Evolutionary conservation across 2,888 invertebrate species (phyloP), one percentile per base, ranked within the genome.

Genomic region (Piscicola geometra): DNA sequence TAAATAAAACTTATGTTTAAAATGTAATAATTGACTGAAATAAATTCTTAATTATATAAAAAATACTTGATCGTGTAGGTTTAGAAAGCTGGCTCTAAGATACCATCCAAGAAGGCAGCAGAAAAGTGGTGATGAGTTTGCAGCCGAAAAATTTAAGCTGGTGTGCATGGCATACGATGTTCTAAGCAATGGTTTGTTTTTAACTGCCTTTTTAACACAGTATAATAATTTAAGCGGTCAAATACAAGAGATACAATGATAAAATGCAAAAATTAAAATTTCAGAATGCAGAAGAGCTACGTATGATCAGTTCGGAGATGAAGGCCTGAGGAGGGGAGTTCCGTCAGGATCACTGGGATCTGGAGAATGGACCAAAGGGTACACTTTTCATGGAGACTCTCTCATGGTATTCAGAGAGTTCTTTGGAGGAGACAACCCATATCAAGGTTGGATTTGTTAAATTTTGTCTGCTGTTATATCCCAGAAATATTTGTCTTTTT

Each of bases 291-390:
- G 84, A 77, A 80, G 85, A 76, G 90, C 92, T 21, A 89, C 93
- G 25, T 95, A 91, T 86, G 93, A 94, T 85, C 92, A 92, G 82
- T 94, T 91, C 85, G 94, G 94, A 0, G 93, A 93, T 85, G 91
- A 91, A 81, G 93, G 93, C 0, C 87, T 94, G 67, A 93, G 93
- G 84, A 89, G 88, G 81, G 93, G 93, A 0, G 89, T 93, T 0
- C 90, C 91, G 2, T 89, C 90, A 1, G 90, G 84, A 9, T 82
- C 81, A 78, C 52, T 70, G 50, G 69, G 64, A 18, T 79, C 83
- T 66, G 85, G 83, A 5, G 84, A 84, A 18, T 86, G 85, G 85
- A 84, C 84, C 15, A 81, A 82, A 69, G 86, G 85, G 2, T 86
- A 86, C 80, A 87, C 89, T 66, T 94, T 91, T 86, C 93, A 94